Evolutionary conservation across 2,888 invertebrate species (phyloP), one percentile per base, ranked within the genome.

Genomic region (Temnothorax rugatulus): DNA sequence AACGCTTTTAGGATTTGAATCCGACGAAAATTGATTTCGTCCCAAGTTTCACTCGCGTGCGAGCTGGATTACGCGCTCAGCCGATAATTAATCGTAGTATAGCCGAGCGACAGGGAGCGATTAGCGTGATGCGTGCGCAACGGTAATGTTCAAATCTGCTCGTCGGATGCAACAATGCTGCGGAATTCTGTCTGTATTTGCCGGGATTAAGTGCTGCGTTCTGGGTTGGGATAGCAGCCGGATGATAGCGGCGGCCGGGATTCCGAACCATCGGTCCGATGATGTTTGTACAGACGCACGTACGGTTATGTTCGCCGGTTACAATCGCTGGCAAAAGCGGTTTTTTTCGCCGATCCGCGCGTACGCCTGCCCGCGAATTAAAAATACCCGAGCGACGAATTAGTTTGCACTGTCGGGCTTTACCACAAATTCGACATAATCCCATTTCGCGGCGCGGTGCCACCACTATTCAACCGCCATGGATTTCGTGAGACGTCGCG

Each of bases 81-180:
- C 83, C 90, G 91, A 92, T 91, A 89, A 90, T 92, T 92, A 92
- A 92, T 92, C 92, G 91, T 84, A 86, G 90, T 90, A 90, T 85
- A 89, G 92, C 87, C 87, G 87, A 88, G 89, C 90, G 92, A 86
- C 87, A 89, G 91, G 25, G 64, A 87, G 85, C 91, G 92, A 92
- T 92, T 92, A 92, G 91, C 87, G 90, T 69, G 86, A 86, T 83
- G 83, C 54, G 82, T 73, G 85, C 82, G 87, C 90, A 84, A 83
- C 81, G 64, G 74, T 87, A 88, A 91, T 91, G 91, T 86, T 91
- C 89, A 84, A 91, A 92, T 93, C 91, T 86, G 88, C 84, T 89
- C 84, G 90, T 92, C 90, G 91, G 90, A 90, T 90, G 90, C 91
- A 91, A 92, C 92, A 92, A 92, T 91, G 92, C 91, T 89, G 90